phyloP scores from a whole-genome alignment of 2,888 invertebrate genomes.

The Chymomyza fuscimana region DNA sequence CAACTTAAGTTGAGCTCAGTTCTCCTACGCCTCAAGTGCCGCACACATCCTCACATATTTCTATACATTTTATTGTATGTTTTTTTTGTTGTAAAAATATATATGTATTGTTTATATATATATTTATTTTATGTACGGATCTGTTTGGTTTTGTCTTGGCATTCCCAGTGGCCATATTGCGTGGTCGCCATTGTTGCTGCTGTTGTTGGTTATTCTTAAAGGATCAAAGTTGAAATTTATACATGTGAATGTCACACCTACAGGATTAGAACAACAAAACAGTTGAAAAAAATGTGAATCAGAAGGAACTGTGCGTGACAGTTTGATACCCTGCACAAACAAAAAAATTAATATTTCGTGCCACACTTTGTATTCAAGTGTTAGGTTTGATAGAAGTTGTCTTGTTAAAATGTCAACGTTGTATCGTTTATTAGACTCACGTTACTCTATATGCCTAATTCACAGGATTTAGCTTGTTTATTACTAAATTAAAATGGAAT shows the following conservation, averaged over 20 bases:
- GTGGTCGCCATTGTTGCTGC: constrained; percentile 22
- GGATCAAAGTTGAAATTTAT: constrained; percentile 74
- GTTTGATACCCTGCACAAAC: too few relatives aligned
- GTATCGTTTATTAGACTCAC: too few relatives aligned
- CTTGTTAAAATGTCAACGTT: too few relatives aligned
- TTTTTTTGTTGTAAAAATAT: constrained; percentile 15
- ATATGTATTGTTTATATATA: constrained; percentile 41
- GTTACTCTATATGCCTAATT: too few relatives aligned
- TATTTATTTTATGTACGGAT: constrained; percentile 44
- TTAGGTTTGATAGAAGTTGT: too few relatives aligned
- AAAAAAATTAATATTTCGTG: too few relatives aligned
- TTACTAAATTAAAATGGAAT: too few relatives aligned
- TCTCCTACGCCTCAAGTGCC: constrained; percentile 11
- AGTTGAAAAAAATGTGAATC: constrained; percentile 17
- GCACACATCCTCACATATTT: constrained; percentile 15
- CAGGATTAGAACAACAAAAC: constrained; percentile 53
- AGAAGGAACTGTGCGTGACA: too few relatives aligned
- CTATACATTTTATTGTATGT: constrained; percentile 39
- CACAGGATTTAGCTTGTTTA: too few relatives aligned
- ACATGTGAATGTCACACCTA: constrained; percentile 71
- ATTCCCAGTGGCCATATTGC: constrained; percentile 24
- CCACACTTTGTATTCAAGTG: too few relatives aligned
- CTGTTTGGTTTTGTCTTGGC: constrained; percentile 20
- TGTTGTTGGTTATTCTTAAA: constrained; percentile 58
- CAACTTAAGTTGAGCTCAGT: constrained; percentile 56